These are phyloP conservation scores for Dasysyrphus albostriatus DNA, from an alignment of 2,888 invertebrate species.

Conservation along the genomic window DNA sequence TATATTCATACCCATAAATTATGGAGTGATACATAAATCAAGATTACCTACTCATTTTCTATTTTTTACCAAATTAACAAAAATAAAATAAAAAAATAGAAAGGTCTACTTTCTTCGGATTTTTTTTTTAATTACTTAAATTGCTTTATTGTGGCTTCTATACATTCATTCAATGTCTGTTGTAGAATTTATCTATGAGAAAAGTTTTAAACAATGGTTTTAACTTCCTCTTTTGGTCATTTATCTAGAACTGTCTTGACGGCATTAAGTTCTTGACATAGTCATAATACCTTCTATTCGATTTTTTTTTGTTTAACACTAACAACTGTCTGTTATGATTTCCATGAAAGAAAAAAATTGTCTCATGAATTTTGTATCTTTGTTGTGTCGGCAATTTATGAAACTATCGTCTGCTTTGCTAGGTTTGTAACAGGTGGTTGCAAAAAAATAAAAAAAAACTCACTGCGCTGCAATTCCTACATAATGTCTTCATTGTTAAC, in stretches of 20 bases:
- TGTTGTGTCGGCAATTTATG: not conserved
- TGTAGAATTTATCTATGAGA: not conserved
- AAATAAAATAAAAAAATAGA: not conserved
- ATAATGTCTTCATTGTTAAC: no score
- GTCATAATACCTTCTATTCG: not conserved
- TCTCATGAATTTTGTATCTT: not conserved
- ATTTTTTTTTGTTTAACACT: not conserved
- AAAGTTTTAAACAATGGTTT: not conserved
- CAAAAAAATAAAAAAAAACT: not conserved
- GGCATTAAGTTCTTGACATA: conserved; percentile 26
- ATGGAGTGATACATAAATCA: not conserved
- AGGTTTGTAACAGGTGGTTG: not conserved
- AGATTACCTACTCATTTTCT: conserved; percentile 23
- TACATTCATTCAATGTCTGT: not conserved
- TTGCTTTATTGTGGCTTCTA: conserved; percentile 20
- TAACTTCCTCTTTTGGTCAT: conserved; percentile 4
- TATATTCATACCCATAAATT: no score
- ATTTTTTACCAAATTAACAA: conserved; percentile 1
- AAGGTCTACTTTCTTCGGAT: not conserved
- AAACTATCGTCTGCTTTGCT: not conserved
- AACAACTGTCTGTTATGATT: not conserved
- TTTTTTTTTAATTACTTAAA: conserved; percentile 40
- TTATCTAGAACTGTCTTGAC: conserved; percentile 7
- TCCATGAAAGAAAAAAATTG: not conserved
- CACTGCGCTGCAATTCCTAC: not conserved